Percentiles rank a stretch among this genome's conserved stretches.
phyloP scores from a whole-genome alignment of 2,797 vertebrate genomes.

The Rhinella marina region DNA sequence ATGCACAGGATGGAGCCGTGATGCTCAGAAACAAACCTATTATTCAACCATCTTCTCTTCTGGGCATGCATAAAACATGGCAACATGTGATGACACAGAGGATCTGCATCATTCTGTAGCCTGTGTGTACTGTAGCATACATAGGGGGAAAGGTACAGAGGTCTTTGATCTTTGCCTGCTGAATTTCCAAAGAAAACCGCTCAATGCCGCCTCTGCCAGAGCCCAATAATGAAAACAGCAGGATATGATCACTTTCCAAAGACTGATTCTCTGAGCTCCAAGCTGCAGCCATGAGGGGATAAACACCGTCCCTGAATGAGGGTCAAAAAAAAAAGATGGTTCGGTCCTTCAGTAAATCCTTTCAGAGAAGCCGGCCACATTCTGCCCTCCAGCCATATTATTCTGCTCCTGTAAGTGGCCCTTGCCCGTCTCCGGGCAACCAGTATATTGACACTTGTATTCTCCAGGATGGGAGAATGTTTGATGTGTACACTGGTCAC shows the following conservation, averaged over 20 bases:
- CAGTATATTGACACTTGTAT: slow-evolving; percentile 7
- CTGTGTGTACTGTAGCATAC: slow-evolving; percentile 29
- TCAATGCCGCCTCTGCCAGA: slow-evolving; percentile 48
- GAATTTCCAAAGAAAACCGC: slow-evolving; percentile 56
- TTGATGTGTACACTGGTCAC: neutral
- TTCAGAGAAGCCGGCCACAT: slow-evolving; percentile 43
- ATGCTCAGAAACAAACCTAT: neutral
- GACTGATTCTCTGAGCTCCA: slow-evolving; percentile 27
- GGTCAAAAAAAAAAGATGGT: slow-evolving; percentile 37
- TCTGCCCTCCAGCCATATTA: slow-evolving; percentile 40
- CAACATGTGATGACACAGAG: neutral
- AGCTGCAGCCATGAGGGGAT: slow-evolving; percentile 31
- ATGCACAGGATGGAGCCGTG: neutral
- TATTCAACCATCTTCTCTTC: no score
- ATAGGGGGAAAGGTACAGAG: slow-evolving; percentile 37
- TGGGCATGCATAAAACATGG: neutral
- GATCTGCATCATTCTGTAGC: neutral
- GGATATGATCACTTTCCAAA: slow-evolving; percentile 42
- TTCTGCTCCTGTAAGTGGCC: slow-evolving; percentile 35
- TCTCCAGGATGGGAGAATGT: slow-evolving; percentile 28
- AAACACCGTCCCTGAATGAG: slow-evolving; percentile 37
- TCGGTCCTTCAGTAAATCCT: slow-evolving; percentile 36
- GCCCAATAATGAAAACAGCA: slow-evolving; percentile 58
- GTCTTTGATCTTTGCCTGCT: slow-evolving; percentile 57
- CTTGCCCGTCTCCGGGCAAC: slow-evolving; percentile 30